Evolutionary conservation across 2,797 vertebrate genomes (phyloP).

Genomic region (Spea hammondii): DNA sequence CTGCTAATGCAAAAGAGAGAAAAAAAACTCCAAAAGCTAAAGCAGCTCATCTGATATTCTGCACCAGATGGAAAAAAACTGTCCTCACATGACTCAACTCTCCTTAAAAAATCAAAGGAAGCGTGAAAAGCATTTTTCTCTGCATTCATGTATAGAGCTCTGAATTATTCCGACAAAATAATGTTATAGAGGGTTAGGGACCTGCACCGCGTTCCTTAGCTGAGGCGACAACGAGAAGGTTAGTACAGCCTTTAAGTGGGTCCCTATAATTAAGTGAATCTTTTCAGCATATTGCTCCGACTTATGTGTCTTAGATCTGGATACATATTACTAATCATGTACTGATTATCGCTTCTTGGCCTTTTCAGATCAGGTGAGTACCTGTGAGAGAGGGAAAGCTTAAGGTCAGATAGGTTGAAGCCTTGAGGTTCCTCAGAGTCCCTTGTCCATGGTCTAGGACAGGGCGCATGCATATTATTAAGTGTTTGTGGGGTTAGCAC

Average conservation of each 20-base stretch:
- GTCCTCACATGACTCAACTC: slow-evolving; percentile 25
- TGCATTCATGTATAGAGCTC: not conserved
- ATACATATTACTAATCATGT: too few relatives aligned
- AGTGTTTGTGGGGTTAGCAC: too few relatives aligned
- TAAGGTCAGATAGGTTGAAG: too few relatives aligned
- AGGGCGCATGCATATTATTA: too few relatives aligned
- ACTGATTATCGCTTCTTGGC: too few relatives aligned
- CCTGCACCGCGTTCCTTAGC: not conserved
- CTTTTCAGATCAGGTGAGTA: too few relatives aligned
- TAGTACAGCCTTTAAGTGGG: not conserved
- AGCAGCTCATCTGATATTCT: slow-evolving; percentile 23
- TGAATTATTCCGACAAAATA: not conserved
- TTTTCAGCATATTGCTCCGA: not conserved
- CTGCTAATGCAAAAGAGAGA: not conserved
- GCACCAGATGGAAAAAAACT: slow-evolving; percentile 6
- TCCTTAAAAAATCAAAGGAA: slow-evolving; percentile 4
- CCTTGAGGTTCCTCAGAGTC: too few relatives aligned
- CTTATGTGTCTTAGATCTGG: too few relatives aligned
- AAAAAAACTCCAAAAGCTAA: slow-evolving; percentile 6
- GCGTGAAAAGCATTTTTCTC: slow-evolving; percentile 4
- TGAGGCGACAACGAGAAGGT: slow-evolving; percentile 36
- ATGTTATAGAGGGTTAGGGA: not conserved
- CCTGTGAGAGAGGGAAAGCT: too few relatives aligned
- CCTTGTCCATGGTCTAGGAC: too few relatives aligned
- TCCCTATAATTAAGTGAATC: not conserved